These are phyloP conservation scores for Staurois parvus DNA, from an alignment of 2,797 vertebrate genomes.

Conservation along the genomic window DNA sequence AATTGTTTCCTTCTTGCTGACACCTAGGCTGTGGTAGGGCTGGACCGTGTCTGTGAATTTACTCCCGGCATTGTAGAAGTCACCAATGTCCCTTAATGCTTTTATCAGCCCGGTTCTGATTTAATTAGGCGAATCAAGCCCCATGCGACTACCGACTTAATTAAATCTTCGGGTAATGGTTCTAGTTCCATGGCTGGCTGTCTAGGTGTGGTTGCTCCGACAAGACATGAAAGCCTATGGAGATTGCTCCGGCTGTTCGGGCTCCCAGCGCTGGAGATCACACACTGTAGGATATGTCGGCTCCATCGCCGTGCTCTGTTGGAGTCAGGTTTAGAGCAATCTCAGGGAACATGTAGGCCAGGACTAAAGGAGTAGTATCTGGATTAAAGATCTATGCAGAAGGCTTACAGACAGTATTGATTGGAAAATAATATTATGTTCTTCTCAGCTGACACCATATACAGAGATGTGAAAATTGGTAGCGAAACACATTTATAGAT, in stretches of 20 bases:
- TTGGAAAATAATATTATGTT: too few species aligned
- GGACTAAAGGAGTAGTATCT: too few species aligned
- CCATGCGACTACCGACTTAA: neutral
- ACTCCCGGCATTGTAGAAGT: neutral
- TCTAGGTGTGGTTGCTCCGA: constrained; percentile 37
- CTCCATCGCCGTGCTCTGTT: neutral
- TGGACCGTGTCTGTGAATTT: neutral
- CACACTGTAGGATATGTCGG: neutral
- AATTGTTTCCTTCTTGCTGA: neutral
- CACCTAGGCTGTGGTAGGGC: neutral
- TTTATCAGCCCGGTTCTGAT: constrained; percentile 22
- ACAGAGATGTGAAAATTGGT: too few species aligned
- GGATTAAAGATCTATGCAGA: too few species aligned
- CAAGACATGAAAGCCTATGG: constrained; percentile 31
- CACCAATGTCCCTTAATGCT: neutral
- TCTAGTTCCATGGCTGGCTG: constrained; percentile 17
- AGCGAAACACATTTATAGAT: too few species aligned
- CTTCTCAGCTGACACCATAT: too few species aligned
- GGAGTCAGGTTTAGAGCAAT: neutral
- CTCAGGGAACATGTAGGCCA: neutral
- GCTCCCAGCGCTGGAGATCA: neutral
- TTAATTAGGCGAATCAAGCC: constrained; percentile 22
- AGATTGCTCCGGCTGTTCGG: neutral
- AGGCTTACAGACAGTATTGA: too few species aligned
- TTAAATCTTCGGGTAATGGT: neutral